phyloP scores from a whole-genome alignment of 1,140 invertebrate genomes.

The Pseudobourletiella spinata region DNA sequence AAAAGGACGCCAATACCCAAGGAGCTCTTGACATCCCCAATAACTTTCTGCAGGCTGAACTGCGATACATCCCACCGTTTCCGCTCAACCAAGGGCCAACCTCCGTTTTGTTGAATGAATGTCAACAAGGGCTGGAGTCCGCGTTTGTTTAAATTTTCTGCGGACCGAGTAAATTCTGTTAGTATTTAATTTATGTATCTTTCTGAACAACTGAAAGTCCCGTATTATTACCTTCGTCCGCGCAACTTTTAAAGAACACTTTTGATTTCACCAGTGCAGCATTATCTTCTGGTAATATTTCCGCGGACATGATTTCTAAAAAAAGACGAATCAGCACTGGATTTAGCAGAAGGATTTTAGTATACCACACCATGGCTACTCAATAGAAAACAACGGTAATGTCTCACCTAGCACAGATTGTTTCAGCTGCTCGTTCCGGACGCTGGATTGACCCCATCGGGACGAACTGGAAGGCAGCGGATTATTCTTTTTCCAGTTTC shows the following conservation, averaged over 20 bases:
- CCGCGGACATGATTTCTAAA: neutral
- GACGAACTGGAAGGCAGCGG: constrained; percentile 31
- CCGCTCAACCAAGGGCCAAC: neutral
- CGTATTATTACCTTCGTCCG: neutral
- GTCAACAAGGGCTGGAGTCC: neutral
- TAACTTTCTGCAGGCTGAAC: neutral
- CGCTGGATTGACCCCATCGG: constrained; percentile 16
- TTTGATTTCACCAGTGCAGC: neutral
- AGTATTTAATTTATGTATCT: neutral
- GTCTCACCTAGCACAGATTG: neutral
- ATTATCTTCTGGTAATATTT: neutral
- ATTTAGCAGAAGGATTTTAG: no score
- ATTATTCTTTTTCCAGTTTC: constrained; percentile 37
- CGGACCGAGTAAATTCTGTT: neutral
- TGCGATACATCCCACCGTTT: neutral
- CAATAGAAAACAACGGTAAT: neutral
- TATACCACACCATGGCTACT: neutral
- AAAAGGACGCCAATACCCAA: neutral
- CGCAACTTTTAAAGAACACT: neutral
- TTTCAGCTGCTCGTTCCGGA: neutral
- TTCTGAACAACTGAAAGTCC: neutral
- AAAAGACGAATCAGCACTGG: no score
- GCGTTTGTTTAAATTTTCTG: neutral
- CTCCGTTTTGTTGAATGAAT: neutral
- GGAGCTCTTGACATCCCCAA: neutral